Conservation (phyloP, 2,888 invertebrate genomes). For the Masnerella sp. region DNA sequence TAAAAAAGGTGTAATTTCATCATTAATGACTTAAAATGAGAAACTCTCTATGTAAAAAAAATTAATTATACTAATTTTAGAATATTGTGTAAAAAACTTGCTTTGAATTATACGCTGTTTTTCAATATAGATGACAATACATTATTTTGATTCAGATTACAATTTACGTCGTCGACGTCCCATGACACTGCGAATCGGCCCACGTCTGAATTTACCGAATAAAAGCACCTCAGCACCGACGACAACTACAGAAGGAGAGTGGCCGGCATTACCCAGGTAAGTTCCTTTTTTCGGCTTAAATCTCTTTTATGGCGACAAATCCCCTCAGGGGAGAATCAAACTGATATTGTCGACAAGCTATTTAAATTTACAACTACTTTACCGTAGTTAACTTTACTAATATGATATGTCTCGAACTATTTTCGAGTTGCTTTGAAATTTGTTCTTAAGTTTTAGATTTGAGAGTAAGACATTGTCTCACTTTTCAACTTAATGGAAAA, state of each 20-base stretch:
- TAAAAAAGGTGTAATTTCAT: too few relatives aligned
- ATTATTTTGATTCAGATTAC: conserved; percentile 75
- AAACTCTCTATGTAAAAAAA: too few relatives aligned
- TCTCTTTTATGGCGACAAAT: conserved; percentile 1
- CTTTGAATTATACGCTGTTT: too few relatives aligned
- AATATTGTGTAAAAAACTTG: too few relatives aligned
- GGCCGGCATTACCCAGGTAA: conserved; percentile 78
- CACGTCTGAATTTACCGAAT: conserved; percentile 78
- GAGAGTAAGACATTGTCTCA: too few relatives aligned
- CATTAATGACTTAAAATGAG: too few relatives aligned
- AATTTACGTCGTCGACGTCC: conserved; percentile 78
- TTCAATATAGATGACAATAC: conserved; percentile 5
- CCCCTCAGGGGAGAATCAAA: conserved; percentile 1
- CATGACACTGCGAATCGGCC: conserved; percentile 79
- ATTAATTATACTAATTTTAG: too few relatives aligned
- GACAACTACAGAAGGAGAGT: conserved; percentile 77
- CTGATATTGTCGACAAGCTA: neutral
- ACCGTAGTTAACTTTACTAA: neutral
- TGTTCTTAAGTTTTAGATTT: too few relatives aligned
- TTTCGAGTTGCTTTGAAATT: too few relatives aligned
- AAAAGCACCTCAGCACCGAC: conserved; percentile 78
- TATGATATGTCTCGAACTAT: too few relatives aligned
- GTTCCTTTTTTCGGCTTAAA: conserved; percentile 6
- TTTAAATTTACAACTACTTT: neutral
- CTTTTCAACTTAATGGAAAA: too few relatives aligned